Percentiles rank a stretch among this genome's conserved stretches.
phyloP scores from a whole-genome alignment of 2,113 vertebrate species.

The Festucalex cinctus region DNA sequence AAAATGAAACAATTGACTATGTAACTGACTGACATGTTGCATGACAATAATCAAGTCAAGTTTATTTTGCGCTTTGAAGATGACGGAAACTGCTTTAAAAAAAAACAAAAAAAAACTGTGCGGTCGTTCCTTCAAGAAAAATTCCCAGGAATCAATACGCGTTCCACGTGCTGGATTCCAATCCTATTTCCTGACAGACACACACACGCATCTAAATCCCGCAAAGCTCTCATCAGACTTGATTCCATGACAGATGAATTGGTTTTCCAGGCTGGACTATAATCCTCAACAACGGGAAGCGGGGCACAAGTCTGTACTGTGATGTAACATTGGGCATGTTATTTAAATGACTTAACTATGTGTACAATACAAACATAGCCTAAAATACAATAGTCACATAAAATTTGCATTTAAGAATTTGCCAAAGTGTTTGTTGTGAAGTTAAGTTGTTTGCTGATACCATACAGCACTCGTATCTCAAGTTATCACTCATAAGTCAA shows the following conservation, averaged over 20 bases:
- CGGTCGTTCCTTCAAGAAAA: constrained; percentile 16
- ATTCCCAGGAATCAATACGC: constrained; percentile 13
- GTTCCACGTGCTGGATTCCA: constrained; percentile 51
- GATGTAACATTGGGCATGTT: not conserved
- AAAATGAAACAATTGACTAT: no score
- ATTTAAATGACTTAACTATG: not conserved
- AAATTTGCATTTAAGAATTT: not conserved
- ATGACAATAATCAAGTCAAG: no score
- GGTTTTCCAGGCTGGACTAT: constrained; percentile 59
- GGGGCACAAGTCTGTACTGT: not conserved
- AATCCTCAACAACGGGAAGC: constrained; percentile 59
- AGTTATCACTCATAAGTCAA: no score
- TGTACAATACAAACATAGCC: not conserved
- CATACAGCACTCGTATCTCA: no score
- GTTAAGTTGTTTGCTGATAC: no score
- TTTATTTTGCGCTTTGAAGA: no score
- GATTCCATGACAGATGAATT: constrained; percentile 66
- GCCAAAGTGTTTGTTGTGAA: no score
- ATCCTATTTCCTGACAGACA: constrained; percentile 40
- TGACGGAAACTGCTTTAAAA: no score
- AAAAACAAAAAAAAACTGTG: not conserved
- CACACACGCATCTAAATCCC: constrained; percentile 44
- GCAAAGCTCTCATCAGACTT: constrained; percentile 66
- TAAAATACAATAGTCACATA: not conserved
- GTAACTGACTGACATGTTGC: no score